Evolutionary conservation across 2,888 invertebrate genomes (phyloP).

Genomic region (Chymomyza fuscimana): DNA sequence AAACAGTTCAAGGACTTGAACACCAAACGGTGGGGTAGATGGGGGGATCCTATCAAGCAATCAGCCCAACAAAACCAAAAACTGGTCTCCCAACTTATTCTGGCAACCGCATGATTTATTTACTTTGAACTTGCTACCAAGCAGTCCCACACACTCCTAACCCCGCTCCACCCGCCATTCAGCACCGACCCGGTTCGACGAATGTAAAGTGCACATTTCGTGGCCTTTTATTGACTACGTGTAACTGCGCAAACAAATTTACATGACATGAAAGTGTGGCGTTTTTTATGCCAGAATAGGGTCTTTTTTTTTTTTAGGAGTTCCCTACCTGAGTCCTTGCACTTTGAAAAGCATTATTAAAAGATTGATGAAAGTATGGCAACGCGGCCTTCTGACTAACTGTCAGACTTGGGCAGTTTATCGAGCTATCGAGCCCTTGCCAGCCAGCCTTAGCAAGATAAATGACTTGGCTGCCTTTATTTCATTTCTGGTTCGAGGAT

Average conservation of each 20-base stretch:
- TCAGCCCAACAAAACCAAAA: slow-evolving; percentile 4
- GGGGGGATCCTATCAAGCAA: not conserved
- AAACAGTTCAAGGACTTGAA: slow-evolving; percentile 66
- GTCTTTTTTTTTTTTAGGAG: not conserved
- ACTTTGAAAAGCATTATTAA: slow-evolving; percentile 61
- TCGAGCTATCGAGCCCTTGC: slow-evolving; percentile 1
- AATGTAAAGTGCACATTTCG: slow-evolving; percentile 39
- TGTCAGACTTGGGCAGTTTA: not conserved
- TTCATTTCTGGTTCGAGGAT: not conserved
- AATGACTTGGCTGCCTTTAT: slow-evolving; percentile 52
- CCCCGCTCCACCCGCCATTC: not conserved
- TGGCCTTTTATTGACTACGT: slow-evolving; percentile 68
- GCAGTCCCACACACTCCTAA: not conserved
- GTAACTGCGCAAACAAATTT: slow-evolving; percentile 73
- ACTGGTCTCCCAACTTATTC: not conserved
- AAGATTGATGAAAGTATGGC: slow-evolving; percentile 68
- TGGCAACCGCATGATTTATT: slow-evolving; percentile 62
- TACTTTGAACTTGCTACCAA: slow-evolving; percentile 50
- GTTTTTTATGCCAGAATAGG: slow-evolving; percentile 23
- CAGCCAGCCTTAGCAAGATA: slow-evolving; percentile 51
- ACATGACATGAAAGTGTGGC: slow-evolving; percentile 67
- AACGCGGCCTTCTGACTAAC: slow-evolving; percentile 18
- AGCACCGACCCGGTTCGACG: too few relatives aligned
- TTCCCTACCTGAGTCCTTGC: not conserved
- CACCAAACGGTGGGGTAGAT: not conserved